Percentiles rank a stretch among this genome's conserved stretches.
Evolutionary conservation across 1,140 invertebrate species (phyloP).

Genomic region (Drosophila pectinifera): DNA sequence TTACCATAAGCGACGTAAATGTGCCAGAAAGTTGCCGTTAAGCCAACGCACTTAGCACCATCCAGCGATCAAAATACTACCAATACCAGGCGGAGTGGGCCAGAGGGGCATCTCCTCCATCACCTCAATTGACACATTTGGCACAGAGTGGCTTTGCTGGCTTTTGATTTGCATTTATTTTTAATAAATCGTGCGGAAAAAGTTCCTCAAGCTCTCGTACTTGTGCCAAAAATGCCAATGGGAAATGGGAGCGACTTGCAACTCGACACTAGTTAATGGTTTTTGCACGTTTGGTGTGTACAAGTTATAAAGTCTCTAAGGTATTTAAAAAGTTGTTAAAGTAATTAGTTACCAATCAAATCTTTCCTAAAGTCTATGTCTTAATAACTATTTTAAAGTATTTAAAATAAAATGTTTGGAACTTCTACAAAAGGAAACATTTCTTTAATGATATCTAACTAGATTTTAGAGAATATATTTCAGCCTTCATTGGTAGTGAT

Average conservation of each 20-base stretch:
- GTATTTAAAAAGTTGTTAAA: neutral
- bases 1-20: constrained; percentile 67
- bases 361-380: neutral
- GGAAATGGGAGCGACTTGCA: constrained; percentile 6
- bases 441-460: no score
- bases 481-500: no score
- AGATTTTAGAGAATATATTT: no score
- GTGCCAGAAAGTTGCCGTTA: constrained; percentile 50
- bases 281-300: neutral
- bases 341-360: neutral
- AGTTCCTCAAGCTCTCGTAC: neutral
- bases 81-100: neutral
- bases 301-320: no score
- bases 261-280: neutral
- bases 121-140: constrained; percentile 71
- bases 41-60: constrained; percentile 67
- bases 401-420: no score
- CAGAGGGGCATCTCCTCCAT: constrained; percentile 18
- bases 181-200: constrained; percentile 29
- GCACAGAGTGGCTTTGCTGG: constrained; percentile 33
- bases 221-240: constrained; percentile 18
- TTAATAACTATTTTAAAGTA: neutral
- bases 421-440: no score
- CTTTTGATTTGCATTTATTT: constrained; percentile 45
- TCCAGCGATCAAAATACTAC: neutral